Evolutionary conservation across 2,113 vertebrate species (phyloP).

Genomic region (Gyps fulvus): DNA sequence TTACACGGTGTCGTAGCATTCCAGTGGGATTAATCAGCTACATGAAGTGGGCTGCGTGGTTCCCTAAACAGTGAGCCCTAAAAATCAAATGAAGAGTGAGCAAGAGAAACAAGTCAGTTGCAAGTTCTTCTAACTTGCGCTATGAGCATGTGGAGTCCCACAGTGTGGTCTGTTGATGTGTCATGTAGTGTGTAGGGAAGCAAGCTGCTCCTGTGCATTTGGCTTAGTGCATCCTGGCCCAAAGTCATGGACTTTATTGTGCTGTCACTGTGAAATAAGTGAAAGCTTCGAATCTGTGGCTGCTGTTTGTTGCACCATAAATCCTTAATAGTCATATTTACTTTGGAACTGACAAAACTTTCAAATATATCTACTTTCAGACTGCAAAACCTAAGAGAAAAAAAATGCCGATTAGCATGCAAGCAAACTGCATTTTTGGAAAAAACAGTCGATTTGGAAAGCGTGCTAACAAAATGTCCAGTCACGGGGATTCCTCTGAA

Average conservation of each 20-base stretch:
- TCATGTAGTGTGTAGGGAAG: background rate
- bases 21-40: background rate
- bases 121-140: background rate
- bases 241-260: fast-evolving
- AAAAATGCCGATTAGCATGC: background rate
- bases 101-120: background rate
- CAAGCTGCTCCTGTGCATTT: background rate
- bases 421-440: background rate
- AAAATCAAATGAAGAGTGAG: background rate
- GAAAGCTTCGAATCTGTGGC: background rate
- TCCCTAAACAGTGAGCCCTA: background rate
- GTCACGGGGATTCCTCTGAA: background rate
- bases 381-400: background rate
- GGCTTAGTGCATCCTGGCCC: background rate
- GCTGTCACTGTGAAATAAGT: background rate
- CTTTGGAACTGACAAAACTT: background rate
- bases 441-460: background rate
- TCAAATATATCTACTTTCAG: background rate
- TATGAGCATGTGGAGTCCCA: background rate
- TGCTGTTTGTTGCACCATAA: background rate
- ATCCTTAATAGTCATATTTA: background rate
- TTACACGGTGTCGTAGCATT: fast-evolving
- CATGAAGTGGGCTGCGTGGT: background rate
- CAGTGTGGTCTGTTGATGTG: background rate
- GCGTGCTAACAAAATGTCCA: background rate